Evolutionary conservation across 2,797 vertebrate genomes (phyloP).

Genomic region (Cuniculus paca): DNA sequence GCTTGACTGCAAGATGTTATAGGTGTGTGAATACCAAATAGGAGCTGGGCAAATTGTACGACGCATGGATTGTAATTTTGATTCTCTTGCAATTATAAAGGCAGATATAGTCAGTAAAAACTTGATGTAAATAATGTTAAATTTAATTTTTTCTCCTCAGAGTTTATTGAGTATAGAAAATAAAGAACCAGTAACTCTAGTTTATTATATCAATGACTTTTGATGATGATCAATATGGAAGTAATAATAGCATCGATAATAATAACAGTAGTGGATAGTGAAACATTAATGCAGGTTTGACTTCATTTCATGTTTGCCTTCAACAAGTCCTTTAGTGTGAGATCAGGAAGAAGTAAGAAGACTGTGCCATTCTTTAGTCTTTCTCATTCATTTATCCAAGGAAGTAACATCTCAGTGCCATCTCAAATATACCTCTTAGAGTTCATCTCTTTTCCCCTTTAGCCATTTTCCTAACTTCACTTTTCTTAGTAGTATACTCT

Average conservation of each 20-base stretch:
- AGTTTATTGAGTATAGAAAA: not conserved
- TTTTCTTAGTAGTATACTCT: not conserved
- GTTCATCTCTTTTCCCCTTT: not conserved
- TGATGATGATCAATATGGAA: not conserved
- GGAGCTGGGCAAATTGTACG: not conserved
- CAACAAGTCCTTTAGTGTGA: not conserved
- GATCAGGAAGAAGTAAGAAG: not conserved
- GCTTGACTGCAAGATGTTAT: not conserved
- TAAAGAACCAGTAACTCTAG: not conserved
- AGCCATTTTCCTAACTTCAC: not conserved
- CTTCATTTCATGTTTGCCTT: not conserved
- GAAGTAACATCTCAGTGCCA: too few species aligned
- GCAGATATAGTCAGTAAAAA: conserved; percentile 16
- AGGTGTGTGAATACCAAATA: not conserved
- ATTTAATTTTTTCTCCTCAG: not conserved
- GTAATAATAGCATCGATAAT: not conserved
- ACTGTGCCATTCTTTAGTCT: not conserved
- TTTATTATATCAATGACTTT: not conserved
- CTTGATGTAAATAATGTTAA: not conserved
- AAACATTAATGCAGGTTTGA: not conserved
- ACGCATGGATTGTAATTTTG: not conserved
- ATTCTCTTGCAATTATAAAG: conserved; percentile 3
- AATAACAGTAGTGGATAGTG: not conserved
- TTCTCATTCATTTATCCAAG: not conserved
- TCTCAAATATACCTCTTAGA: not conserved